Base-by-base conservation (phyloP, 2,888 invertebrate genomes). In the Drosophila acutilabella region DNA sequence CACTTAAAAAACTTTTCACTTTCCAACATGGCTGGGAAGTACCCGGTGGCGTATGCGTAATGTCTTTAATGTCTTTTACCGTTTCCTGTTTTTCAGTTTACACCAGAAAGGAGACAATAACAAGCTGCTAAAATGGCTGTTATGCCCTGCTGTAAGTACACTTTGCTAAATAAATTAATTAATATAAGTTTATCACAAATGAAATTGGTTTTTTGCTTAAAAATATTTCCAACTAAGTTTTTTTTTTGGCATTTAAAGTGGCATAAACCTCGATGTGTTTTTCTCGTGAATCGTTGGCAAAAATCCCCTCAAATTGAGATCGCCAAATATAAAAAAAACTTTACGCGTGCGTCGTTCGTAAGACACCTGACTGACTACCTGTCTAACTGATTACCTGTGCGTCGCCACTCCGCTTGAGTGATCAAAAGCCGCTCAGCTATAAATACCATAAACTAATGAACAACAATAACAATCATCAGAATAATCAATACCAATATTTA, bases 131-230 rank as follows among this genome's bases (percentile, higher is more conserved):
- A 78, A 69, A 83, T 83, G 83, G 83, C 83, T 74, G 86, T 88
- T 71, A 73, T 83, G 18, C 83, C 83, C 45, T 72, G 78, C 66
- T 82, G 83, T 83, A 82, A 83, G 83, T 83, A 74, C 20, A 44
- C 51, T 33, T 45, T 0, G 8, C 2, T 8, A 30, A 6, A 30
- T 30, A 30, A 30, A 2, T 30, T 30, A 30, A 6, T 30, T 23
- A 23, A 1, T 23, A 23, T 23, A 8, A 30, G 26, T 8, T 8
- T 2, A 8, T 1, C 30, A 30, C 2, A 30, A 23, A 23, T 6
- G 6, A 3, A 23, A 6, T 23, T 23, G 23, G 23, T 23, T 23
- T 23, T 1, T 23, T 23, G 23, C 23, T 23, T 23, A 23, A 6
- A 23, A 6, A 6, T 6, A 23, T 23, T 23, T 23, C 6, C 6